Conservation (phyloP, 2,113 vertebrate species). For the Probosciger aterrimus region DNA sequence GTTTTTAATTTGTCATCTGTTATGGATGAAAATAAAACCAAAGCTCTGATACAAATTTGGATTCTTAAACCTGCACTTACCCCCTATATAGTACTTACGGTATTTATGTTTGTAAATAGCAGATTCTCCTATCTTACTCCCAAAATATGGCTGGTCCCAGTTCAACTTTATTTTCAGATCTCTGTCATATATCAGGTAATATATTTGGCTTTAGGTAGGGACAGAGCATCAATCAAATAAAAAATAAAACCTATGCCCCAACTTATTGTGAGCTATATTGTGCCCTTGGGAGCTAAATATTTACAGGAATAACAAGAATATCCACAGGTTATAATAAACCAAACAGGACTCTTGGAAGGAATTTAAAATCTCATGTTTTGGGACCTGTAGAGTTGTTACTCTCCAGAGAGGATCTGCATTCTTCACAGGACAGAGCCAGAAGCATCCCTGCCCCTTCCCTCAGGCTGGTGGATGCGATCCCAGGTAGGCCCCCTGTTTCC, state of each 20-base stretch:
- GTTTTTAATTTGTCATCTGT: not conserved
- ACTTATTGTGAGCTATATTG: not conserved
- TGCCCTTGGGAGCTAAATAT: not conserved
- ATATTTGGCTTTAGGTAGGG: not conserved
- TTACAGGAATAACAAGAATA: not conserved
- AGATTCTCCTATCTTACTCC: not conserved
- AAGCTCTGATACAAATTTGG: not conserved
- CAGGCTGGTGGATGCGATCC: accelerated
- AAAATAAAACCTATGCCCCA: not conserved
- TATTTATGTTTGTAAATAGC: not conserved
- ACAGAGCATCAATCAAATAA: not conserved
- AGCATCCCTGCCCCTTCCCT: not conserved
- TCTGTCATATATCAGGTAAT: not conserved
- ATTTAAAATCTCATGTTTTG: not conserved
- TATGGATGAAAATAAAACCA: not conserved
- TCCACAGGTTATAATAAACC: not conserved
- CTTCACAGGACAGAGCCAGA: not conserved
- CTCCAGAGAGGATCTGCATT: accelerated
- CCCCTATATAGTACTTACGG: not conserved
- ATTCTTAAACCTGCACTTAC: not conserved
- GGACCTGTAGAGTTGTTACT: not conserved
- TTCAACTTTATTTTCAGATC: not conserved
- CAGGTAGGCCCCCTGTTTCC: not conserved
- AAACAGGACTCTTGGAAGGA: not conserved
- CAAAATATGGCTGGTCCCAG: not conserved